These are phyloP conservation scores for Heliconius ethilla DNA, from an alignment of 2,888 invertebrate species.

Conservation along the genomic window DNA sequence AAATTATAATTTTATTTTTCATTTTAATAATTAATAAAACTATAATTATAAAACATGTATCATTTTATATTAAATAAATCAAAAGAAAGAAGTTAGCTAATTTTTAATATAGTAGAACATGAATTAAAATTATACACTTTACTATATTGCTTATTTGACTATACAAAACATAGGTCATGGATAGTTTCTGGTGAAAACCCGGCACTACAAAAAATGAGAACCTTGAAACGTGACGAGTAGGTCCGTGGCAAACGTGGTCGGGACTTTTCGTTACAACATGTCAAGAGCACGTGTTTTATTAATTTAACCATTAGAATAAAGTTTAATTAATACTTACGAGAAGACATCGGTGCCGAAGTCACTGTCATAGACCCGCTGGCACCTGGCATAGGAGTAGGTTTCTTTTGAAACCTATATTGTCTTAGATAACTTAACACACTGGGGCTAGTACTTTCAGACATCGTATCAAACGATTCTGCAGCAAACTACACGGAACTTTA, in stretches of 20 bases:
- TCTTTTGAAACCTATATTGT: conserved; percentile 87
- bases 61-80: too few species aligned
- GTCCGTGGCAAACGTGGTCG: conserved; percentile 56
- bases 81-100: neutral
- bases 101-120: neutral
- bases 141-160: neutral
- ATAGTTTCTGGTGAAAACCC: conserved; percentile 31
- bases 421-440: conserved; percentile 84
- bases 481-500: conserved; percentile 43
- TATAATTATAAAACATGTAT: too few species aligned
- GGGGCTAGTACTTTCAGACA: conserved; percentile 79
- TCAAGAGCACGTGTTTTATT: conserved; percentile 54
- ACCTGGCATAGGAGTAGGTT: conserved; percentile 66
- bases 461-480: conserved; percentile 48
- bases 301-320: neutral
- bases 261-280: conserved; percentile 51
- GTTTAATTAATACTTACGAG: conserved; percentile 64
- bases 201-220: conserved; percentile 42
- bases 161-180: neutral
- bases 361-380: conserved; percentile 64
- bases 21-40: neutral
- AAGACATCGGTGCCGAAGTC: conserved; percentile 64
- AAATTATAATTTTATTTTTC: neutral
- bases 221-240: conserved; percentile 46
- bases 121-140: neutral